A percentile compares a stretch with the other conserved stretches of the same genome.
Evolutionary conservation across 2,797 vertebrate species (phyloP).

Genomic region (Borostomias antarcticus): DNA sequence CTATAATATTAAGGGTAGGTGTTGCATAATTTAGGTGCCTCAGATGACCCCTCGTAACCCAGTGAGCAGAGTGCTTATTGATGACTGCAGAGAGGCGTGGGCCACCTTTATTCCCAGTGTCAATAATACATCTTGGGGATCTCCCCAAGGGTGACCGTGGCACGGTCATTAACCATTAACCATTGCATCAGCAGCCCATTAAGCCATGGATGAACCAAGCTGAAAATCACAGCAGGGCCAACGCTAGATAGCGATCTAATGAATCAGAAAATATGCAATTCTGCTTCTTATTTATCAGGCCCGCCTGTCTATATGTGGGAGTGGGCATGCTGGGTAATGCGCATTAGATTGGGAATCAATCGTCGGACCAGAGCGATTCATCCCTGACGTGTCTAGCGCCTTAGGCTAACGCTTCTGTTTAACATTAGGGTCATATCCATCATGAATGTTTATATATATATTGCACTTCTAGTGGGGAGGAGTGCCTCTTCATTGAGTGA

Average conservation of each 20-base stretch:
- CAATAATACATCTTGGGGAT: slow-evolving; percentile 44
- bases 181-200: slow-evolving; percentile 43
- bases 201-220: slow-evolving; percentile 26
- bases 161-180: slow-evolving; percentile 46
- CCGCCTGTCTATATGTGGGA: slow-evolving; percentile 30
- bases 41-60: slow-evolving; percentile 34
- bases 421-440: slow-evolving; percentile 16
- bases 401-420: slow-evolving; percentile 19
- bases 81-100: slow-evolving; percentile 26
- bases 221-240: slow-evolving; percentile 29
- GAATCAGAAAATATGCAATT: slow-evolving; percentile 53
- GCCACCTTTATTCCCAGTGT: slow-evolving; percentile 36
- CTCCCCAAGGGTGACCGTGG: slow-evolving; percentile 22
- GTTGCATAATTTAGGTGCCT: slow-evolving; percentile 20
- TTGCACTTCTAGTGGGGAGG: not conserved
- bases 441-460: slow-evolving; percentile 20
- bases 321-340: slow-evolving; percentile 7
- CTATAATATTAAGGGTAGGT: not conserved
- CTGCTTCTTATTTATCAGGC: slow-evolving; percentile 42
- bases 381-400: slow-evolving; percentile 10
- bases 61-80: slow-evolving; percentile 45
- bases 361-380: slow-evolving; percentile 41
- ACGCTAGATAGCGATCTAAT: slow-evolving; percentile 43
- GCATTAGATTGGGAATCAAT: slow-evolving; percentile 48
- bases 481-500: not conserved